Evolutionary conservation across 2,888 invertebrate species (phyloP).

Genomic region (Molorchus minor): DNA sequence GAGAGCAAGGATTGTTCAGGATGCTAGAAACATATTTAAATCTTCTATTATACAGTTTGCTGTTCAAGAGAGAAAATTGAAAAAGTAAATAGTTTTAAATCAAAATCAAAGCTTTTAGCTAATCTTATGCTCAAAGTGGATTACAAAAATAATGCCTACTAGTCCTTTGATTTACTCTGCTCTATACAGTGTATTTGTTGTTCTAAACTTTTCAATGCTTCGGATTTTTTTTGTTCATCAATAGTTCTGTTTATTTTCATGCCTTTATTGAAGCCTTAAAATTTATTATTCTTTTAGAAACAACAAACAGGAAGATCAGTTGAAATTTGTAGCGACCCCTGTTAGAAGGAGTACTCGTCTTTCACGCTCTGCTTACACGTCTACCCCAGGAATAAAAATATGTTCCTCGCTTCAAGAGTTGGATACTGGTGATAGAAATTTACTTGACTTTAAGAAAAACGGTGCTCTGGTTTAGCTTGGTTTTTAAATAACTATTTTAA

Average conservation of each 20-base stretch:
- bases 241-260: too few species aligned
- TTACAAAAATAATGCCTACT: too few species aligned
- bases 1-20: conserved; percentile 56
- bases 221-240: too few species aligned
- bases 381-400: conserved; percentile 49
- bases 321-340: conserved; percentile 63
- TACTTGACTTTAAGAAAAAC: conserved; percentile 44
- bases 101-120: too few species aligned
- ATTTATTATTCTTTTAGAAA: conserved; percentile 21
- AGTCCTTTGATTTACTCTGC: too few species aligned
- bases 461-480: conserved; percentile 38
- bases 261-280: too few species aligned
- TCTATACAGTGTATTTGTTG: too few species aligned
- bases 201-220: too few species aligned
- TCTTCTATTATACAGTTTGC: conserved; percentile 70
- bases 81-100: conserved; percentile 48
- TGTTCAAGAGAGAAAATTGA: conserved; percentile 60
- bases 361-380: conserved; percentile 43
- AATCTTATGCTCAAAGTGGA: too few species aligned
- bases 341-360: conserved; percentile 65
- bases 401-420: conserved; percentile 49
- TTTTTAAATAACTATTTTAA: not conserved
- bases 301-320: not conserved
- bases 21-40: conserved; percentile 69
- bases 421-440: conserved; percentile 32